A percentile compares a stretch with the other conserved stretches of the same genome.
phyloP scores from a whole-genome alignment of 2,888 invertebrate genomes.

The Xestoiulus laeticollis region DNA sequence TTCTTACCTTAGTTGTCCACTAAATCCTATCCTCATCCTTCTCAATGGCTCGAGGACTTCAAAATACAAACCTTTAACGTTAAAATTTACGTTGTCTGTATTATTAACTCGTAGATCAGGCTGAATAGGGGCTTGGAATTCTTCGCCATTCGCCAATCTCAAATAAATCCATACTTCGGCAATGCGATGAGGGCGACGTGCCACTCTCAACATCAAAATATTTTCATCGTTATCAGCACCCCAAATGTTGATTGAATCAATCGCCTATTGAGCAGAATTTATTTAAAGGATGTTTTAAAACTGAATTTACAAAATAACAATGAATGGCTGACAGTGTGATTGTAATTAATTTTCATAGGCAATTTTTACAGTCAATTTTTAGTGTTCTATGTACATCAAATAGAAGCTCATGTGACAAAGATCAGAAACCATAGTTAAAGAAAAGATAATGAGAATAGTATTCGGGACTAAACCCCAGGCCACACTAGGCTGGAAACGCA shows the following conservation, averaged over 20 bases:
- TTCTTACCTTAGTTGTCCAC: conserved; percentile 71
- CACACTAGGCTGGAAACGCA: too few species aligned
- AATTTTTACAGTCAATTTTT: too few species aligned
- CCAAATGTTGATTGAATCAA: conserved; percentile 62
- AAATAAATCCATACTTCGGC: conserved; percentile 71
- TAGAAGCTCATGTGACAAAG: too few species aligned
- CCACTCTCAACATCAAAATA: conserved; percentile 69
- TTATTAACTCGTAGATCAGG: conserved; percentile 68
- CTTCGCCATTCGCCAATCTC: conserved; percentile 62
- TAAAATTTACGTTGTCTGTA: conserved; percentile 59
- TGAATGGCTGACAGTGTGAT: too few species aligned
- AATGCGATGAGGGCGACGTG: conserved; percentile 67
- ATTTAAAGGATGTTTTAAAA: too few species aligned
- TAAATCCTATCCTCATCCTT: conserved; percentile 74
- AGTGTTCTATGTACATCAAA: too few species aligned
- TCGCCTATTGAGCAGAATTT: neutral
- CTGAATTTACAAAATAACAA: too few species aligned
- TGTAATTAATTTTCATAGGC: too few species aligned
- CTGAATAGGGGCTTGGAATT: conserved; percentile 68
- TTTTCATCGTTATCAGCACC: conserved; percentile 71
- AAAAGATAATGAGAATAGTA: too few species aligned
- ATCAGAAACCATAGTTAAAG: too few species aligned
- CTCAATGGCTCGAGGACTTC: conserved; percentile 72
- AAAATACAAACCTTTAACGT: conserved; percentile 68
- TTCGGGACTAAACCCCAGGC: too few species aligned